Evolutionary conservation across 1,140 invertebrate species (phyloP), one percentile per base, ranked within the genome.

Genomic region (Cephus cinctus): DNA sequence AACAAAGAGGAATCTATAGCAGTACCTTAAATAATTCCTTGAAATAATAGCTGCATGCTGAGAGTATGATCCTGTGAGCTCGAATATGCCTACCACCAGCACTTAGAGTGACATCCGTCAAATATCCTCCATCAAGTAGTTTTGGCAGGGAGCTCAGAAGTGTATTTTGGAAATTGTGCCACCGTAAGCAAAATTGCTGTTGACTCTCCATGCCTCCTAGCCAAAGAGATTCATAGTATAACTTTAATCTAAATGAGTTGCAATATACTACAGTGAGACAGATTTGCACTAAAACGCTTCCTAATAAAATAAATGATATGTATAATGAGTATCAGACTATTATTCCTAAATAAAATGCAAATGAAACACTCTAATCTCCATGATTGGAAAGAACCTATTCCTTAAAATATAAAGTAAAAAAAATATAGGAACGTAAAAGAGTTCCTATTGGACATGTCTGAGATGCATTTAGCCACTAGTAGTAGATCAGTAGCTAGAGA

Each of bases 21-120:
- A 34, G 74, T 70, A 86, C 88, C 81, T 89, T 89, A 71, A 94
- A 93, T 44, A 94, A 77, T 60, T 91, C 88, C 71, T 92, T 86
- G 73, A 96, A 96, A 77, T 94, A 96, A 54, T 89, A 86, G 75
- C 91, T 94, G 74, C 92, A 95, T 43, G 92, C 90, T 12, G 91
- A 93, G 23, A 96, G 78, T 38, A 96, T 88, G 25, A 96, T 83
- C 63, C 86, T 83, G 69, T 96, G 93, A 14, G 92, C 93, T 59
- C 86, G 85, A 40, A 96, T 73, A 32, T 82, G 85, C 43, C 84
- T 82, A 8, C 88, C 89, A 54, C 89, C 89, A 20, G 91, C 92
- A 51, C 86, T 90, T 20, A 96, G 76, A 11, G 92, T 94, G 11
- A 95, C 89, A 76, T 96, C 93, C 23, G 92, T 92, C 62, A 96